Percentiles rank a stretch among this genome's conserved stretches.
Conservation (phyloP, 2,113 vertebrate species). For the Malurus cyaneus region DNA sequence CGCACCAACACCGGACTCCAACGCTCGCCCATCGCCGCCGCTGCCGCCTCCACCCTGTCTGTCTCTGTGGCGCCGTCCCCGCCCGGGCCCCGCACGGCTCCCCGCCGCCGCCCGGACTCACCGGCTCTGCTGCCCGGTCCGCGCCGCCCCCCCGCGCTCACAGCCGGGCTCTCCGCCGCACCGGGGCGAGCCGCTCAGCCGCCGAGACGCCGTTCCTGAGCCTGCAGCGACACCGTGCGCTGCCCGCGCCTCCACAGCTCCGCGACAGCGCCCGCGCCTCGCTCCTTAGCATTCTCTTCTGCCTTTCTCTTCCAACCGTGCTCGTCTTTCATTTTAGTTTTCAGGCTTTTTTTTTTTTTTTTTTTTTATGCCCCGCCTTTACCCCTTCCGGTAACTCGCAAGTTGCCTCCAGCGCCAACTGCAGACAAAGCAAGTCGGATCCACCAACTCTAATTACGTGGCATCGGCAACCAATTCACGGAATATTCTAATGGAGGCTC, state of each 20-base stretch:
- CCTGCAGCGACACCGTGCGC: background rate
- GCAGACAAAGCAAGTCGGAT: accelerated
- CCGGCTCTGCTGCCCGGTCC: background rate
- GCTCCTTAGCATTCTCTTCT: too few species aligned
- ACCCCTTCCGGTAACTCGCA: accelerated
- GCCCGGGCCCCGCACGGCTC: background rate
- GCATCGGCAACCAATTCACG: accelerated
- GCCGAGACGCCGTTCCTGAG: background rate
- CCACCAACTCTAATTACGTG: accelerated
- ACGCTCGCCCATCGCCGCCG: too few species aligned
- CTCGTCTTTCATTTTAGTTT: too few species aligned
- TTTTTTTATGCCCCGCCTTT: too few species aligned
- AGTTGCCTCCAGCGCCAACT: accelerated
- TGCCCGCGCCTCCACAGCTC: background rate
- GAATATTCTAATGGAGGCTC: accelerated
- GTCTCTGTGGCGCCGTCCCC: background rate
- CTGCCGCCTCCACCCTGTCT: too few species aligned
- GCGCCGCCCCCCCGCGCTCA: too few species aligned
- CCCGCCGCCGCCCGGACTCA: background rate
- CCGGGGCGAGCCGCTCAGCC: background rate
- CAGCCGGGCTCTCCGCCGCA: background rate
- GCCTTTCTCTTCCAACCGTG: background rate
- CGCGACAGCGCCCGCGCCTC: accelerated
- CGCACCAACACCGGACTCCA: too few species aligned
- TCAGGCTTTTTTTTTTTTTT: background rate